phyloP scores from a whole-genome alignment of 2,888 invertebrate species.

The Frankliniella intonsa region DNA sequence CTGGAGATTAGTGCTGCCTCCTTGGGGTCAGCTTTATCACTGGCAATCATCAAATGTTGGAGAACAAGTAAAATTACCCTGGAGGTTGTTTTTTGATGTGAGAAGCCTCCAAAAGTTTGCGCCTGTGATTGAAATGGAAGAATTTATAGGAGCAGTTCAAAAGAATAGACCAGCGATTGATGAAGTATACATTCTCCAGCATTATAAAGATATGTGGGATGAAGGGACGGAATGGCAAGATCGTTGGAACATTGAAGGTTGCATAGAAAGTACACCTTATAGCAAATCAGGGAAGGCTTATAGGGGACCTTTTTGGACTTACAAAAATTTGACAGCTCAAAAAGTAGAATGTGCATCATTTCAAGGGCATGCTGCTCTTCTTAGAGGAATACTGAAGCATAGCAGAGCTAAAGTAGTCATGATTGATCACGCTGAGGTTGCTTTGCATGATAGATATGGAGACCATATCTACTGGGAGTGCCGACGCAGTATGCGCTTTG shows the following conservation, averaged over 20 bases:
- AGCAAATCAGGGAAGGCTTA: constrained; percentile 43
- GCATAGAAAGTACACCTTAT: constrained; percentile 42
- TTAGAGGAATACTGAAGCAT: constrained; percentile 58
- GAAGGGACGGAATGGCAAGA: constrained; percentile 61
- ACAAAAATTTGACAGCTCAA: constrained; percentile 60
- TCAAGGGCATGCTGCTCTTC: constrained; percentile 68
- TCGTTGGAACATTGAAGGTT: constrained; percentile 64
- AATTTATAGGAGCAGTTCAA: constrained; percentile 55
- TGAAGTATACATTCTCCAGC: constrained; percentile 73
- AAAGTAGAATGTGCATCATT: constrained; percentile 72
- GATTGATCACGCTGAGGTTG: constrained; percentile 78
- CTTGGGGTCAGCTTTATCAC: constrained; percentile 87
- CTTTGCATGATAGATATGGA: constrained; percentile 84
- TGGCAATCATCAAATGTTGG: constrained; percentile 65
- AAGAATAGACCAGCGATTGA: constrained; percentile 56
- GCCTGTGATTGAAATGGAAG: constrained; percentile 81
- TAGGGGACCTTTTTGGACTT: constrained; percentile 64
- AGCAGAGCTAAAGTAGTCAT: constrained; percentile 55
- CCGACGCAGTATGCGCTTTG: constrained; percentile 87
- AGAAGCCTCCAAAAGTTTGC: constrained; percentile 68
- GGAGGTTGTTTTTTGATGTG: constrained; percentile 84
- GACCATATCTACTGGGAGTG: constrained; percentile 77
- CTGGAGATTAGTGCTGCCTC: constrained; percentile 76
- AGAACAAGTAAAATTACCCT: constrained; percentile 61
- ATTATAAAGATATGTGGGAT: constrained; percentile 80